Evolutionary conservation across 2,888 invertebrate genomes (phyloP), one percentile per base, ranked within the genome.

Genomic region (Marronus borbonicus): DNA sequence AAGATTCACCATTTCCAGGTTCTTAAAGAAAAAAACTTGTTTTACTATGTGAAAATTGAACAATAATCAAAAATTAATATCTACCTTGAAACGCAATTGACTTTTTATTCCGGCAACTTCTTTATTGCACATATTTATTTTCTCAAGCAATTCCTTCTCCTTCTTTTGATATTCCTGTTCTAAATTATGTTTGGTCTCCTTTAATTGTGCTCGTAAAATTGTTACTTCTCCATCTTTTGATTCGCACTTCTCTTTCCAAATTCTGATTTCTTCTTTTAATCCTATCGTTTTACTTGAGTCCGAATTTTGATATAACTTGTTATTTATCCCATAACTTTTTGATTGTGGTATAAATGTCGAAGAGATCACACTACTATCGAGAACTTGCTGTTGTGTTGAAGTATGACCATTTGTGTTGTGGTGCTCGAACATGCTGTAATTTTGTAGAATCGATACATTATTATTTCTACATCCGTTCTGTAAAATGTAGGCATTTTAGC

Each of bases 151-250:
- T 80, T 92, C 91, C 81, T 88, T 88, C 81, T 90, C 89, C 0
- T 89, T 88, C 81, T 89, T 86, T 39, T 81, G 81, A 72, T 84
- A 83, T 75, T 89, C 91, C 82, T 87, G 88, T 78, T 91, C 90
- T 12, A 89, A 87, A 0, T 89, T 87, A 0, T 86, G 83, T 82
- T 90, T 90, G 74, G 88, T 88, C 36, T 89, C 88, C 80, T 90
- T 90, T 75, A 92, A 83, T 84, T 92, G 91, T 1, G 89, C 89
- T 14, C 92, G 86, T 76, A 92, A 84, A 82, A 92, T 91, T 4
- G 91, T 89, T 0, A 90, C 90, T 84, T 92, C 92, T 0, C 91
- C 92, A 83, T 91, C 91, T 82, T 91, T 92, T 0, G 90, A 91
- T 0, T 90, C 88, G 87, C 89, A 90, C 85, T 90, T 89, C 64